Base-by-base conservation (phyloP, 2,113 vertebrate genomes). In the Rhagologus leucostigma region DNA sequence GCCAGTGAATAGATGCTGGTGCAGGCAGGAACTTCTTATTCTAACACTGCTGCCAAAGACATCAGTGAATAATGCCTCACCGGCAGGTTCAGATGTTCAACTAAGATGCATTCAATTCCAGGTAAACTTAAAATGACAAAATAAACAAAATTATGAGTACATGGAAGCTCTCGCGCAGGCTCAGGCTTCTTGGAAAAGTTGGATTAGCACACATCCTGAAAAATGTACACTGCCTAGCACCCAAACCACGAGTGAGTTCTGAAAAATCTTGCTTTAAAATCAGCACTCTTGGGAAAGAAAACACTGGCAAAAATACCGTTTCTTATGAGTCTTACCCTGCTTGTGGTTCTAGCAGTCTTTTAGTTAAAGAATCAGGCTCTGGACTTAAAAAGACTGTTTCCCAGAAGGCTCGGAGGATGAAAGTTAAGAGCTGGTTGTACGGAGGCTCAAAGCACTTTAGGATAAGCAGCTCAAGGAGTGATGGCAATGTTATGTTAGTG, bases 371-470 rank as follows among this genome's bases (percentile, higher is more conserved):
- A 50, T 84, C 10, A 33, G 24, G 9, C 19, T 71, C 35, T 52
- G 57, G 12, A 67, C 19, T 39, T 83, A 67, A 94, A 74, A 92
- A 37, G 32, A 39, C 10, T 18, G 8, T 75, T 88, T 84, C 30
- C 10, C 35, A 50, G 70, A 62, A 41, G 14, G 5, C 16, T 74
- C 0, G 0, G 20, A 27, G 32, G n/a, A 37, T 60, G 14, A 50
- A 79, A 71, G 11, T n/a, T 42, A 57, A 52, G 27, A 47, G 16
- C 15, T 71, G n/a, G 8, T 50, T 42, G 4, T 13, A 17, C 1
- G 3, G 23, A 44, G 15, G 15, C 7, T n/a, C 60, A 67, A 82
- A 70, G 29, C 9, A 20, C 42, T 39, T 24, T 8, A 50, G 44
- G 24, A 52, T 42, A 69, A 68, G 16, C 11, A 69, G 16, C n/a